These are phyloP conservation scores for Drosophila lini DNA, from an alignment of 1,140 invertebrate species.

Conservation along the genomic window DNA sequence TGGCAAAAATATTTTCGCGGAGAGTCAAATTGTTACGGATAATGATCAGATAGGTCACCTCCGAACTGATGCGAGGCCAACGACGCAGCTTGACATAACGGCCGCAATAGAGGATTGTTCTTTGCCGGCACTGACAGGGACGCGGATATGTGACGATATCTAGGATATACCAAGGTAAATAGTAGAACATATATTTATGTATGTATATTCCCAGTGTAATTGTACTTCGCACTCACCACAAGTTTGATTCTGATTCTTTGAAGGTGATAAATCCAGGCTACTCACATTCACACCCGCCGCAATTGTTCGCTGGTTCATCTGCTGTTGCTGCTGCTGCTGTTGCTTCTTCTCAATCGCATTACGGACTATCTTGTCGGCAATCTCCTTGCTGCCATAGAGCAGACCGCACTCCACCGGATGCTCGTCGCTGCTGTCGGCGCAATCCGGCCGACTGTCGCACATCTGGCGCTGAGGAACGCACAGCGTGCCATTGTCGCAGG, in stretches of 20 bases:
- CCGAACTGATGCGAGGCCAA: constrained; percentile 60
- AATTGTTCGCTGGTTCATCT: constrained; percentile 26
- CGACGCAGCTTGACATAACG: constrained; percentile 58
- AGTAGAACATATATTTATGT: background rate
- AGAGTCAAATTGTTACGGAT: constrained; percentile 71
- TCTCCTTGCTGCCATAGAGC: constrained; percentile 78
- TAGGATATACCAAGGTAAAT: background rate
- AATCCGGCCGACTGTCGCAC: constrained; percentile 89
- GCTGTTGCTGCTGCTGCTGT: constrained; percentile 54
- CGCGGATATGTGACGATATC: constrained; percentile 79
- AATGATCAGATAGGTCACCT: constrained; percentile 74
- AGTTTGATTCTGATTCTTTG: constrained; percentile 42
- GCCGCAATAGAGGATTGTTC: constrained; percentile 71
- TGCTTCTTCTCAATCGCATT: constrained; percentile 74
- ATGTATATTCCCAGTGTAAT: too few relatives aligned
- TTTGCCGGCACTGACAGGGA: constrained; percentile 58
- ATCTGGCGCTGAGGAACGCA: constrained; percentile 89
- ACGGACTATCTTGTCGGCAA: constrained; percentile 76
- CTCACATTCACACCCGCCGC: constrained; percentile 41
- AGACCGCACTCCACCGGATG: constrained; percentile 77
- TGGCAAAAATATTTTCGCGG: constrained; percentile 54
- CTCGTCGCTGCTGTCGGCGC: constrained; percentile 89
- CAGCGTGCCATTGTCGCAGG: constrained; percentile 88
- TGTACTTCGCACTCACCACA: constrained; percentile 72
- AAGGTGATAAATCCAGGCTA: constrained; percentile 37